phyloP scores from a whole-genome alignment of 2,113 vertebrate genomes.

The Lepisosteus osseus region DNA sequence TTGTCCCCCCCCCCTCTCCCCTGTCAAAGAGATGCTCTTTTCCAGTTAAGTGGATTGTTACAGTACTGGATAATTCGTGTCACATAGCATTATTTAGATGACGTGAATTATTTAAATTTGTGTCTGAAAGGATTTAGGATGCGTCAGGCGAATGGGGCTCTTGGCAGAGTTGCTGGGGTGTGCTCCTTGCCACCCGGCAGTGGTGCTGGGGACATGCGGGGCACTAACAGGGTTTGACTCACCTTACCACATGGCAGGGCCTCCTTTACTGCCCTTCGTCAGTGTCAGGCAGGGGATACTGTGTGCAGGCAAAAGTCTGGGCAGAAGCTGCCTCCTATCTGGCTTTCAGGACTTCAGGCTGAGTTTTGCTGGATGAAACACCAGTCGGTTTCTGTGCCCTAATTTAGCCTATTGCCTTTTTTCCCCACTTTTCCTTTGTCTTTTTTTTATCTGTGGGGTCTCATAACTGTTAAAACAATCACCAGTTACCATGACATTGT shows the following conservation, averaged over 20 bases:
- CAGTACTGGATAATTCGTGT: slow-evolving; percentile 79
- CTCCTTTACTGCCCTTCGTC: slow-evolving; percentile 42
- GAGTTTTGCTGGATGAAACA: too few species aligned
- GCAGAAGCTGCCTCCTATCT: slow-evolving; percentile 44
- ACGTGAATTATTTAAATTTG: slow-evolving; percentile 84
- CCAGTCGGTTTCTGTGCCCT: too few species aligned
- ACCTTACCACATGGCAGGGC: slow-evolving; percentile 56
- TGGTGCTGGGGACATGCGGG: slow-evolving; percentile 60
- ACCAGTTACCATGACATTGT: too few species aligned
- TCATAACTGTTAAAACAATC: too few species aligned
- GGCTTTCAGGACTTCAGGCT: not conserved
- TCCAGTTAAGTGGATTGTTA: slow-evolving; percentile 82
- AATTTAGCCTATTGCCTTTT: too few species aligned
- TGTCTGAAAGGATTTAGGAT: slow-evolving; percentile 81
- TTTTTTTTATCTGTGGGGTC: too few species aligned
- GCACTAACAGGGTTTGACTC: slow-evolving; percentile 73
- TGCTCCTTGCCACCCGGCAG: slow-evolving; percentile 22
- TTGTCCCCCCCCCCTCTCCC: slow-evolving; percentile 41
- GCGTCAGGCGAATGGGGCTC: slow-evolving; percentile 70
- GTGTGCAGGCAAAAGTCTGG: slow-evolving; percentile 16
- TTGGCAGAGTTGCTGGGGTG: slow-evolving; percentile 58
- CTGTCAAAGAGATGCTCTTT: slow-evolving; percentile 77
- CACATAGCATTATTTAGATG: slow-evolving; percentile 82
- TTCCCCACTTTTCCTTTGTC: too few species aligned
- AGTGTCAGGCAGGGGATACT: slow-evolving; percentile 29